Base-by-base conservation (phyloP, 2,113 vertebrate genomes). In the Fregetta grallaria region DNA sequence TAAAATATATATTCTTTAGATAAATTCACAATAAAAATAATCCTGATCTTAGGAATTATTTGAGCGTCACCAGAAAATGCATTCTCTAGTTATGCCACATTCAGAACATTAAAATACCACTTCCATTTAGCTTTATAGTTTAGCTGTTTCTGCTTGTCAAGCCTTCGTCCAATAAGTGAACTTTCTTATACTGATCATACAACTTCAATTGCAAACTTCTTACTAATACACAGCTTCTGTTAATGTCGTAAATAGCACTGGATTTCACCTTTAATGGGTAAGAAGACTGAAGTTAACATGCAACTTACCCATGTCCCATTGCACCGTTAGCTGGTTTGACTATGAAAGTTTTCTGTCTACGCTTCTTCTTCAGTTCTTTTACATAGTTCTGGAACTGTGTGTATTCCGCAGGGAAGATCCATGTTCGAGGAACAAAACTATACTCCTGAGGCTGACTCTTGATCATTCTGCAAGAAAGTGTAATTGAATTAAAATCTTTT, bases 321-420 rank as follows among this genome's bases (percentile, higher is more conserved):
- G 99, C 99, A 91, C 99, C 99, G 27, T 99, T 99, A 94, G 99
- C 99, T 71, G 99, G 99, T 94, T 99, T 99, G 81, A 99, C 98
- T 86, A 99, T 99, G 87, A 99, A 99, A 7, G 99, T 99, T 97
- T 99, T 99, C 98, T 99, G 99, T 94, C 99, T 99, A 92, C 99
- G 98, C 96, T 99, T 99, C 97, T 99, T 99, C 95, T 99, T 99
- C 74, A 99, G 78, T 97, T 99, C 99, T 98, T 99, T 99, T 55
- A 99, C 98, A 27, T 99, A 99, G 95, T 99, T 99, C 97, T 99
- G 99, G 96, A 99, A 99, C 96, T 99, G 99, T 40, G 99, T 99
- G 96, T 99, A 99, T 88, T 99, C 99, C 26, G 99, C 98, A 40
- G 99, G 99, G 94, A 99, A 99, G 96, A 99, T 99, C 99, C 99